These are phyloP conservation scores for Nasonovia ribisnigri DNA, from an alignment of 2,888 invertebrate genomes.

Conservation along the genomic window DNA sequence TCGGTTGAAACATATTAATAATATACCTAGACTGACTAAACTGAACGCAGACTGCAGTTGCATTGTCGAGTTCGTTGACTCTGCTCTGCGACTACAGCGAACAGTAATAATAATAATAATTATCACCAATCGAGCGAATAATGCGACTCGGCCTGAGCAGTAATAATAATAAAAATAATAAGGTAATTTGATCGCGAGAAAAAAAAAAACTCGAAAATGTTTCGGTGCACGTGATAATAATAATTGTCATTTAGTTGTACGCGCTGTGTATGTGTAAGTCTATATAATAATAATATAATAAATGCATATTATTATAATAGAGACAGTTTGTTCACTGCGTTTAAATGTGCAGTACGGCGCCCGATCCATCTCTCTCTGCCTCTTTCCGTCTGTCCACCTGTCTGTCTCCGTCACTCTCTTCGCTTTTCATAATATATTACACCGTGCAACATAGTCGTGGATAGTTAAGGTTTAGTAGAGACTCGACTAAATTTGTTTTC, in stretches of 20 bases:
- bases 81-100: not conserved
- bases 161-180: not conserved
- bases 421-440: not conserved
- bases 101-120: not conserved
- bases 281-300: not conserved
- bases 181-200: not conserved
- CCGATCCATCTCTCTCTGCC: not conserved
- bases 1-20: not conserved
- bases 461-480: not conserved
- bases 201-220: not conserved
- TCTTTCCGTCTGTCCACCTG: too few species aligned
- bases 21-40: not conserved
- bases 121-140: not conserved
- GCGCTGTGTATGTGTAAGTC: not conserved
- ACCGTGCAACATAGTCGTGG: not conserved
- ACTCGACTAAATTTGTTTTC: not conserved
- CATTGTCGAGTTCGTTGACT: slow-evolving; percentile 25
- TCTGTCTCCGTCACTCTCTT: not conserved
- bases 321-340: not conserved
- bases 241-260: not conserved
- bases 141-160: not conserved
- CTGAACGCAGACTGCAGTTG: not conserved
- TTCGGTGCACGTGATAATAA: not conserved
- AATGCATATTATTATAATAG: not conserved
- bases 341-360: not conserved